Evolutionary conservation across 2,113 vertebrate species (phyloP).

Genomic region (Zingel zingel): DNA sequence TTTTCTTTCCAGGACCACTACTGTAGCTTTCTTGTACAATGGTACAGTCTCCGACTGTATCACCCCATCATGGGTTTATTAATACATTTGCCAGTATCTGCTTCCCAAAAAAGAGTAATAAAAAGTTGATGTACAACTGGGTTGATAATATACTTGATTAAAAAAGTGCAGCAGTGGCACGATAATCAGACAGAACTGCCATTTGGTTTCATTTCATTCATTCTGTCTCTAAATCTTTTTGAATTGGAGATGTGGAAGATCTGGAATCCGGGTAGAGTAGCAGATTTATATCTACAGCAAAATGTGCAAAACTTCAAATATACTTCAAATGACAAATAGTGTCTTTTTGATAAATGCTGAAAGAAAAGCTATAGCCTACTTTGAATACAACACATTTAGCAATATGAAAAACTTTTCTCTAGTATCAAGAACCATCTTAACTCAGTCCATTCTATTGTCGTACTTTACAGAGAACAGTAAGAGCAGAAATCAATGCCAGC

Average conservation of each 20-base stretch:
- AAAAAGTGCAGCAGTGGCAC: neutral
- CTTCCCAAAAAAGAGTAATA: neutral
- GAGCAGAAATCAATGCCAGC: neutral
- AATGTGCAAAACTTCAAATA: neutral
- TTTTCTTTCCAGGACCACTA: neutral
- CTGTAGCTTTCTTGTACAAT: neutral
- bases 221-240: conserved; percentile 13
- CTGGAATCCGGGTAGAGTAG: neutral
- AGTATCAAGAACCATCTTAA: neutral
- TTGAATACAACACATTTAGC: neutral
- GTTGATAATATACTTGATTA: conserved; percentile 13
- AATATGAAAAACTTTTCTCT: neutral
- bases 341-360: neutral
- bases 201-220: conserved; percentile 2
- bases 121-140: neutral
- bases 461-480: neutral
- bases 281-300: neutral
- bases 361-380: neutral
- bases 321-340: neutral
- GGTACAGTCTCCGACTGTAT: neutral
- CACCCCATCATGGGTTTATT: neutral
- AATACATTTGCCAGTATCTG: neutral
- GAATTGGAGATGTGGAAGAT: neutral
- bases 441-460: neutral
- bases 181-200: neutral